phyloP scores from a whole-genome alignment of 2,888 invertebrate species.

The Hipparchia semele region DNA sequence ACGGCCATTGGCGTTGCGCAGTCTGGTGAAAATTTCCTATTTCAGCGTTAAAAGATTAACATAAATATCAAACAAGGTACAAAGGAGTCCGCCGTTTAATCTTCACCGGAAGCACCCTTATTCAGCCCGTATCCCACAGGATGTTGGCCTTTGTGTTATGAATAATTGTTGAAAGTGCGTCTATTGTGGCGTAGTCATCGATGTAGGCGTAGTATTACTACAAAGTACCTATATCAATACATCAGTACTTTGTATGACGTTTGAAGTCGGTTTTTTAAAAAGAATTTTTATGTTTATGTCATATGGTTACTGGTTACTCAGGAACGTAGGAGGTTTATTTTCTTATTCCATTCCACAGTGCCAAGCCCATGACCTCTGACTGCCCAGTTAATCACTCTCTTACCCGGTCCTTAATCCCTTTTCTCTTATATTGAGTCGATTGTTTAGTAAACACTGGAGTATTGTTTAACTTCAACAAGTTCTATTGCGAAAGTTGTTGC shows the following conservation, averaged over 20 bases:
- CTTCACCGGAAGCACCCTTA: conserved; percentile 13
- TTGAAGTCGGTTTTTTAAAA: too few species aligned
- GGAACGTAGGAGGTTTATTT: not conserved
- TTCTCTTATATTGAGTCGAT: not conserved
- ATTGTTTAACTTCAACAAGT: conserved; percentile 12
- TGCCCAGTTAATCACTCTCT: not conserved
- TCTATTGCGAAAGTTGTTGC: conserved; percentile 17
- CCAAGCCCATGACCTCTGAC: not conserved
- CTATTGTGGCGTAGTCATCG: not conserved
- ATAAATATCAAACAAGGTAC: conserved; percentile 3
- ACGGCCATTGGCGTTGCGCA: too few species aligned
- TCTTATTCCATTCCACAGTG: too few species aligned
- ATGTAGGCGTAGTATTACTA: not conserved
- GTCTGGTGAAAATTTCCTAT: not conserved
- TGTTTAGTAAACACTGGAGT: conserved; percentile 2
- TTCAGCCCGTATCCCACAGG: not conserved
- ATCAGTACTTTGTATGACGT: too few species aligned
- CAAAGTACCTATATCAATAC: too few species aligned
- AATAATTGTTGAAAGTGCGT: conserved; percentile 13
- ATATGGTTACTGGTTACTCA: too few species aligned
- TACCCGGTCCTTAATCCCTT: not conserved
- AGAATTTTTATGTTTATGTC: too few species aligned
- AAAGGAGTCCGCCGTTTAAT: not conserved
- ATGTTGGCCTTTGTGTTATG: conserved; percentile 19
- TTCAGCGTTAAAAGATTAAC: not conserved